A percentile compares a stretch with the other conserved stretches of the same genome.
phyloP scores from a whole-genome alignment of 2,113 vertebrate genomes.

The Scophthalmus maximus region DNA sequence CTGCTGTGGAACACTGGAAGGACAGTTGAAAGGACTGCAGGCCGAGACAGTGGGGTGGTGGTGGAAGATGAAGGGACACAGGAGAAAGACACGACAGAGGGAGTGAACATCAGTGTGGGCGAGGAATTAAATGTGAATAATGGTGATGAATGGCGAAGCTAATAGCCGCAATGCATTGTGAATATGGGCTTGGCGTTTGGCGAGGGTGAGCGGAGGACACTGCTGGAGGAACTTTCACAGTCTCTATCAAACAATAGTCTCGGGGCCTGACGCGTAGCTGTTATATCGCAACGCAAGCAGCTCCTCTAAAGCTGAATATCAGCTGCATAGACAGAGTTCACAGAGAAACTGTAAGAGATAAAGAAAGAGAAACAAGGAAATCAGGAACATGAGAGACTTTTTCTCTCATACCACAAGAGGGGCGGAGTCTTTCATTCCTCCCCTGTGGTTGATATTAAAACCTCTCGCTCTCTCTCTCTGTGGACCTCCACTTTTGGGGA shows the following conservation, averaged over 20 bases:
- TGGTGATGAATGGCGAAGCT: slow-evolving; percentile 37
- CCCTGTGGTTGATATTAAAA: slow-evolving; percentile 22
- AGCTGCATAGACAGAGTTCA: slow-evolving; percentile 9
- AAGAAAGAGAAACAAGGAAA: slow-evolving; percentile 2
- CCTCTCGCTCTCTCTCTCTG: not conserved
- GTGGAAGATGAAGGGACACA: slow-evolving; percentile 6
- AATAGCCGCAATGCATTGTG: slow-evolving; percentile 24
- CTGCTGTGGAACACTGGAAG: slow-evolving; percentile 27
- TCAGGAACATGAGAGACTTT: not conserved
- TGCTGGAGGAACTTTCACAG: slow-evolving; percentile 13
- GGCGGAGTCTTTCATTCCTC: slow-evolving; percentile 22
- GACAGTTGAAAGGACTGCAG: slow-evolving; percentile 11
- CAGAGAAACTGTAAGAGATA: slow-evolving; percentile 7
- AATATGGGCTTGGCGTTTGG: slow-evolving; percentile 12
- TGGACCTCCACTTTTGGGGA: not conserved
- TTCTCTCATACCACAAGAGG: not conserved
- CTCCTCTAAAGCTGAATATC: slow-evolving; percentile 31
- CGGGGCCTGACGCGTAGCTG: slow-evolving; percentile 5
- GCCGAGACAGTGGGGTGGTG: not conserved
- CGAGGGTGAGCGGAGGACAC: slow-evolving; percentile 34
- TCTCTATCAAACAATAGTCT: slow-evolving; percentile 21
- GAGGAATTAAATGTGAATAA: slow-evolving; percentile 40
- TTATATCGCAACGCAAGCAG: slow-evolving; percentile 33
- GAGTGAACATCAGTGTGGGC: slow-evolving; percentile 24
- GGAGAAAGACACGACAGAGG: slow-evolving; percentile 13